Evolutionary conservation across 2,888 invertebrate genomes (phyloP).

Genomic region (Drosophila subquinaria): DNA sequence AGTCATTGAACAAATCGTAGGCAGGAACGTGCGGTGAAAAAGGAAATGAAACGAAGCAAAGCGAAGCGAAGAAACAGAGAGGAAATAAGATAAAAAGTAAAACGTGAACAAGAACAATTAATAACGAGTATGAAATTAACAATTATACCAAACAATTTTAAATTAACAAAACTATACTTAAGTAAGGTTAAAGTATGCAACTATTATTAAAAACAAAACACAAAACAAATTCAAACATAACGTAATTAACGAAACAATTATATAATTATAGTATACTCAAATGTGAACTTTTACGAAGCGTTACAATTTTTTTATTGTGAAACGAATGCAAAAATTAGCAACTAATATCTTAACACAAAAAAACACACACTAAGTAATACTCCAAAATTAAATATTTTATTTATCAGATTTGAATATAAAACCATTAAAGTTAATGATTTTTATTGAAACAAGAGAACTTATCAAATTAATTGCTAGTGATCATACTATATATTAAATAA

Average conservation of each 20-base stretch:
- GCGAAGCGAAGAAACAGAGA: conserved; percentile 17
- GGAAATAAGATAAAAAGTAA: conserved; percentile 20
- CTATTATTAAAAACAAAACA: conserved; percentile 58
- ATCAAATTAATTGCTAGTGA: conserved; percentile 74
- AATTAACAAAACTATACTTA: conserved; percentile 75
- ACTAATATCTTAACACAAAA: conserved; percentile 36
- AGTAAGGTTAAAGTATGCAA: conserved; percentile 70
- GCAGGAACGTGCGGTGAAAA: conserved; percentile 86
- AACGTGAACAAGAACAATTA: conserved; percentile 55
- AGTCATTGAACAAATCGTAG: conserved; percentile 85
- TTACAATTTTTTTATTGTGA: conserved; percentile 71
- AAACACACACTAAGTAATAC: conserved; percentile 9
- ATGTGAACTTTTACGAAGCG: conserved; percentile 70
- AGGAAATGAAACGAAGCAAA: conserved; percentile 43
- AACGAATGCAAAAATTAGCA: conserved; percentile 53
- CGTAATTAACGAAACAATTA: conserved; percentile 68
- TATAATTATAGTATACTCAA: conserved; percentile 68
- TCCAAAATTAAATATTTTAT: conserved; percentile 22
- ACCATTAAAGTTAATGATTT: conserved; percentile 15
- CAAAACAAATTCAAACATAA: conserved; percentile 48
- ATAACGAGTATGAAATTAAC: conserved; percentile 65
- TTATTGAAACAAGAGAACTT: conserved; percentile 45
- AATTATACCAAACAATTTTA: conserved; percentile 75
- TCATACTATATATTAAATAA: conserved; percentile 48
- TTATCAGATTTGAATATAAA: conserved; percentile 22